phyloP scores from a whole-genome alignment of 2,113 vertebrate genomes.

The Lontra canadensis region DNA sequence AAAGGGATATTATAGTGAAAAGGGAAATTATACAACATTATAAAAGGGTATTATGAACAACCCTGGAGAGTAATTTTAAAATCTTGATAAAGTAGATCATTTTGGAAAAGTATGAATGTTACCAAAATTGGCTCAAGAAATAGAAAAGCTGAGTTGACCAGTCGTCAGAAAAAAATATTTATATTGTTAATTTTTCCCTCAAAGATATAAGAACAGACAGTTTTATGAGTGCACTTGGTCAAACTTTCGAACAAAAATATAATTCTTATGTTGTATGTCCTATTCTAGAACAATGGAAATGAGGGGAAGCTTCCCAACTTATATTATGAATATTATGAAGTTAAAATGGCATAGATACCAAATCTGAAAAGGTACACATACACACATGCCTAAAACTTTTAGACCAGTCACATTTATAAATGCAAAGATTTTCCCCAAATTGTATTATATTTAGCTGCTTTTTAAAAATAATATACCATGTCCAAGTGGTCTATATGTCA shows the following conservation, averaged over 20 bases:
- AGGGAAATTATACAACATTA: constrained; percentile 17
- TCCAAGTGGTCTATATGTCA: background rate
- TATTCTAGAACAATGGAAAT: constrained; percentile 14
- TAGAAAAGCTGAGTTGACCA: constrained; percentile 9
- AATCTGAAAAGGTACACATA: background rate
- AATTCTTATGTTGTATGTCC: background rate
- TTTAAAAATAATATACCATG: background rate
- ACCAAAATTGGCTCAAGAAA: constrained; percentile 52
- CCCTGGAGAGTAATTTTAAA: constrained; percentile 11
- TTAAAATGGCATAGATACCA: background rate
- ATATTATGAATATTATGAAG: background rate
- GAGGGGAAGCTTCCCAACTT: background rate
- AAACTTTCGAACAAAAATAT: constrained; percentile 16
- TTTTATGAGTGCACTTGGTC: constrained; percentile 9
- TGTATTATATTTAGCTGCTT: background rate
- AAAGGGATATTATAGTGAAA: background rate
- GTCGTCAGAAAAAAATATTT: background rate
- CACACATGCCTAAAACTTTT: background rate
- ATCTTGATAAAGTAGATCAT: constrained; percentile 6
- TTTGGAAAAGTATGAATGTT: constrained; percentile 34
- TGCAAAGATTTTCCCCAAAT: background rate
- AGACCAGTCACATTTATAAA: constrained; percentile 31
- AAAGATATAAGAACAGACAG: background rate
- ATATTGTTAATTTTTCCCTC: constrained; percentile 5
- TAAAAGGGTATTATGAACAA: constrained; percentile 16